Conservation (phyloP, 2,797 vertebrate species). For the Distichodus sexfasciatus region DNA sequence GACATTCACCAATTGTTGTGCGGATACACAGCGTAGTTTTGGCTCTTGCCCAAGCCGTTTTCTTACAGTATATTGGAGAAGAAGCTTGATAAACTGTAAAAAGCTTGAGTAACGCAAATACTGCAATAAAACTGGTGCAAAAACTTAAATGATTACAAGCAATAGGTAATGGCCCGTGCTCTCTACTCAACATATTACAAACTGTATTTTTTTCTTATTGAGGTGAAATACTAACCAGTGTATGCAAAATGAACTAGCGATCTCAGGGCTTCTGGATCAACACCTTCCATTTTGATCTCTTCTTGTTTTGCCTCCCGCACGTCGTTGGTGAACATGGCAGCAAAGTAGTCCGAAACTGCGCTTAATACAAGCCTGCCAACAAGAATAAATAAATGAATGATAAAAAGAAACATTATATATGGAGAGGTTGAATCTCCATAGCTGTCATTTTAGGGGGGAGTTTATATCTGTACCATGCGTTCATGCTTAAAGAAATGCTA, state of each 20-base stretch:
- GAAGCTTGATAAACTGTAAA: no score
- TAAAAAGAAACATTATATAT: conserved; percentile 31
- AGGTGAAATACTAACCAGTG: conserved; percentile 78
- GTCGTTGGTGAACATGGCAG: conserved; percentile 97
- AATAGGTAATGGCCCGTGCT: no score
- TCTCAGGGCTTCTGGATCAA: conserved; percentile 89
- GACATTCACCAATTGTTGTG: not conserved
- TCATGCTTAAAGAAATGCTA: no score
- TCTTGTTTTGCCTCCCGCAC: conserved; percentile 94
- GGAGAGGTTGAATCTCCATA: not conserved
- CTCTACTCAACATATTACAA: no score
- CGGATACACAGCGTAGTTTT: not conserved
- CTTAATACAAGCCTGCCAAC: conserved; percentile 86
- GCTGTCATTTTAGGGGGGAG: conserved; percentile 1
- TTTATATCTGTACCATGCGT: not conserved
- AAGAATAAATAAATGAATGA: not conserved
- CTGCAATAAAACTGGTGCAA: not conserved
- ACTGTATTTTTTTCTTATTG: not conserved
- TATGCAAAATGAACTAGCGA: conserved; percentile 95
- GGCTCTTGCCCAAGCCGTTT: not conserved
- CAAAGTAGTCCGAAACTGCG: conserved; percentile 95
- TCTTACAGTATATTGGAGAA: not conserved
- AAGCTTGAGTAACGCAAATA: not conserved
- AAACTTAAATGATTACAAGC: not conserved
- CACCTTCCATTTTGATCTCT: conserved; percentile 97